phyloP scores from a whole-genome alignment of 2,797 vertebrate species.

The Gadopsis bispinosus region DNA sequence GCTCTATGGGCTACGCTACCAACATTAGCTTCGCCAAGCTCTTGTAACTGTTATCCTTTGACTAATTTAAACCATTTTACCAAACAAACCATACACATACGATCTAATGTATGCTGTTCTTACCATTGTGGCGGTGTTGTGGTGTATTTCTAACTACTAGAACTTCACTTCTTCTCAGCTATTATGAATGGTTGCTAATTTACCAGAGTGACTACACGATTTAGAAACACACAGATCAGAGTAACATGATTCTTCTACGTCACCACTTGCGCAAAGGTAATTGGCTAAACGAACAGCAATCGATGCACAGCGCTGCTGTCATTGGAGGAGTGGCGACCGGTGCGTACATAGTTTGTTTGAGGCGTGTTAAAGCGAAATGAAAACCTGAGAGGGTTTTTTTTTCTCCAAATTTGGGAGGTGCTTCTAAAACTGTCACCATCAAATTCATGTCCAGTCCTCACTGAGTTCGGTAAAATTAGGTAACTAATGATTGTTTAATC shows the following conservation, averaged over 20 bases:
- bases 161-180: neutral
- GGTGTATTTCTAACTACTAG: neutral
- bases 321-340: slow-evolving; percentile 44
- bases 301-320: accelerated
- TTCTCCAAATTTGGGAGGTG: no score
- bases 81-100: accelerated
- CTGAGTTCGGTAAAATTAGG: neutral
- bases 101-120: slow-evolving; percentile 13
- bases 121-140: slow-evolving; percentile 76
- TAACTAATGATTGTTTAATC: neutral
- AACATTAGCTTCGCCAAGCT: slow-evolving; percentile 46
- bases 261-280: neutral
- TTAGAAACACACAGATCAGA: slow-evolving; percentile 67
- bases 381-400: slow-evolving; percentile 11
- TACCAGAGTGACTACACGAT: slow-evolving; percentile 84
- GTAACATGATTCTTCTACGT: neutral
- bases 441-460: neutral
- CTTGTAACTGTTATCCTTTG: neutral
- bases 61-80: neutral
- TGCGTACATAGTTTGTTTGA: slow-evolving; percentile 68
- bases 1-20: neutral
- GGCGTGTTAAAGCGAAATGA: slow-evolving; percentile 70
- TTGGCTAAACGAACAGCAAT: slow-evolving; percentile 41
- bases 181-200: slow-evolving; percentile 1
- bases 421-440: neutral